Percentiles rank a stretch among this genome's conserved stretches.
These are phyloP conservation scores for Megaptera novaeangliae DNA, from an alignment of 2,113 vertebrate species.

Conservation along the genomic window DNA sequence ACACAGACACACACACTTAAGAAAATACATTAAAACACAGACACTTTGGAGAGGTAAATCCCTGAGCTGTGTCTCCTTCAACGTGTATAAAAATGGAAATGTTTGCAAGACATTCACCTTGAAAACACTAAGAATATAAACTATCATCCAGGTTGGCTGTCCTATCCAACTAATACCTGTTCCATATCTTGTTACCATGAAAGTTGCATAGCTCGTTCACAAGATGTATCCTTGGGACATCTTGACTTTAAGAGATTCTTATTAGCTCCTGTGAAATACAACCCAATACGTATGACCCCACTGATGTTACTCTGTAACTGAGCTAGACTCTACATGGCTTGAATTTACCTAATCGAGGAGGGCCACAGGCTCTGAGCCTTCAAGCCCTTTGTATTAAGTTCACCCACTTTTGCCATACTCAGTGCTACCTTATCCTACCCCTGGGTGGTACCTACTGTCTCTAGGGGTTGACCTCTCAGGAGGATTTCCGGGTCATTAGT, in stretches of 20 bases:
- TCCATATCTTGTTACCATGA: not conserved
- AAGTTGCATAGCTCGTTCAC: not conserved
- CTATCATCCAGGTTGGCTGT: not conserved
- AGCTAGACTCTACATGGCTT: not conserved
- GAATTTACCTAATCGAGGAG: not conserved
- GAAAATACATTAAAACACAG: not conserved
- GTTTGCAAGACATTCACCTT: not conserved
- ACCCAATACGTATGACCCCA: not conserved
- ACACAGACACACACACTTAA: not conserved
- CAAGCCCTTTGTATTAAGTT: not conserved
- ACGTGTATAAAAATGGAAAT: not conserved
- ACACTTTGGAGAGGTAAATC: not conserved
- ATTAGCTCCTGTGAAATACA: not conserved
- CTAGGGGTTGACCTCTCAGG: not conserved
- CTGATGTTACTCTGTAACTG: not conserved
- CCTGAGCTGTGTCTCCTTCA: not conserved
- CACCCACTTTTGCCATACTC: not conserved
- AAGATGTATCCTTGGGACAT: not conserved
- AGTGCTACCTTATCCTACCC: fast-evolving
- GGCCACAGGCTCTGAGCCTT: not conserved
- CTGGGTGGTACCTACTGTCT: not conserved
- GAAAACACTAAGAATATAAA: not conserved
- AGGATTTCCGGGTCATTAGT: not conserved
- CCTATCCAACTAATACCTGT: not conserved
- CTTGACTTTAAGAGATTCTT: not conserved